Percentiles rank a stretch among this genome's conserved stretches.
These are phyloP conservation scores for Oriolus oriolus DNA, from an alignment of 2,113 vertebrate species.

Conservation along the genomic window DNA sequence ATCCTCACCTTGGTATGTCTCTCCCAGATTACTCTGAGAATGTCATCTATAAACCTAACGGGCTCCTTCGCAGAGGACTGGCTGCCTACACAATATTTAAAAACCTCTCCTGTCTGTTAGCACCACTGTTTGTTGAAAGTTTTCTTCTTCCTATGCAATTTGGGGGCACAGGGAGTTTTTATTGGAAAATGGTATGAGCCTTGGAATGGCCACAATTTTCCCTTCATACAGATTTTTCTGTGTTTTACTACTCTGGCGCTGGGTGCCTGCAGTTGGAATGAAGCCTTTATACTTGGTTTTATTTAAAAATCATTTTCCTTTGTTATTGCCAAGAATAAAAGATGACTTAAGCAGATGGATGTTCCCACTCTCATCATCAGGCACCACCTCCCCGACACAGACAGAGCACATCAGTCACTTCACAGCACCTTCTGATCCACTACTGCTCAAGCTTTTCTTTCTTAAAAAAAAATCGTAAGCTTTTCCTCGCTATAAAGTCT, in stretches of 20 bases:
- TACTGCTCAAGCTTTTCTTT: background rate
- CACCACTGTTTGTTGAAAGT: background rate
- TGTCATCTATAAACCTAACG: background rate
- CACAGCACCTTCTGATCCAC: background rate
- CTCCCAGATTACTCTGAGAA: background rate
- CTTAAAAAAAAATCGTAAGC: background rate
- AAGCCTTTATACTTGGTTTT: constrained; percentile 16
- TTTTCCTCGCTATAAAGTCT: background rate
- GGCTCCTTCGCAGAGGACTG: background rate
- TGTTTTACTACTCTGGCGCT: constrained; percentile 43
- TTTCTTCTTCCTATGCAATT: background rate
- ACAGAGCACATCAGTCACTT: background rate
- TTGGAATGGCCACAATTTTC: background rate
- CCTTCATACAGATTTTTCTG: constrained; percentile 9
- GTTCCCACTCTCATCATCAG: background rate
- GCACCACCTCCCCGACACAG: background rate
- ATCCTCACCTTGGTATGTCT: background rate
- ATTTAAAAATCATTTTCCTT: constrained; percentile 63
- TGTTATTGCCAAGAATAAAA: constrained; percentile 61
- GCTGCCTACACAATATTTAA: background rate
- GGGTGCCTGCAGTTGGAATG: constrained; percentile 2
- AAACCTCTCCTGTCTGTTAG: background rate
- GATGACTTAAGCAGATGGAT: constrained; percentile 63
- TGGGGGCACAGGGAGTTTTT: background rate
- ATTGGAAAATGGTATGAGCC: accelerated